Conservation (phyloP, 2,888 invertebrate genomes). For the Phortica magna region DNA sequence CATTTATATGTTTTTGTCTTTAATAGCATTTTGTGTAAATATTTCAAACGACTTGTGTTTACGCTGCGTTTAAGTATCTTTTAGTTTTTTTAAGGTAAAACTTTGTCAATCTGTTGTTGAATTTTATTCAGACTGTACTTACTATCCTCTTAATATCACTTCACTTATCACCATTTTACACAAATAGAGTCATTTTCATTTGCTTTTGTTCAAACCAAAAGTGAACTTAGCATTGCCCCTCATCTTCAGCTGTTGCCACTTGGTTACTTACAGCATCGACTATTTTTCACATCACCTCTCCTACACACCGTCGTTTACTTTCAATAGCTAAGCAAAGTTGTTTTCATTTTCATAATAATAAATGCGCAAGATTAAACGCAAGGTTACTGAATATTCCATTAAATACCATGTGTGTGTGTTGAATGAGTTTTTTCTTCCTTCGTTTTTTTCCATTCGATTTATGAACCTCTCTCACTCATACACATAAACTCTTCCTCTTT, state of each 20-base stretch:
- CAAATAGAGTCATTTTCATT: no score
- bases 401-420: background rate
- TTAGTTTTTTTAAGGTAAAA: conserved; percentile 13
- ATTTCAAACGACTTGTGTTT: no score
- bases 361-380: conserved; percentile 17
- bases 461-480: background rate
- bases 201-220: no score
- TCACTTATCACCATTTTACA: no score
- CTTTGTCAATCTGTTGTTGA: conserved; percentile 8
- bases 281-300: background rate
- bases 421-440: background rate
- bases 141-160: no score
- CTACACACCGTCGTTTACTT: conserved; percentile 26
- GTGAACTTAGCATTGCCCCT: no score
- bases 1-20: background rate
- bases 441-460: background rate
- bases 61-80: background rate
- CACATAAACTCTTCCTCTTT: background rate
- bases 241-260: no score
- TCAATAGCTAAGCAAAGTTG: conserved; percentile 7
- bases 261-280: no score
- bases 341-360: conserved; percentile 27
- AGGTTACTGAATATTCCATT: background rate
- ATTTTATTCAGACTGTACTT: background rate
- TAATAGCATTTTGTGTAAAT: background rate